These are phyloP conservation scores for Australoheros scitulus DNA, from an alignment of 2,113 vertebrate genomes.

Conservation along the genomic window DNA sequence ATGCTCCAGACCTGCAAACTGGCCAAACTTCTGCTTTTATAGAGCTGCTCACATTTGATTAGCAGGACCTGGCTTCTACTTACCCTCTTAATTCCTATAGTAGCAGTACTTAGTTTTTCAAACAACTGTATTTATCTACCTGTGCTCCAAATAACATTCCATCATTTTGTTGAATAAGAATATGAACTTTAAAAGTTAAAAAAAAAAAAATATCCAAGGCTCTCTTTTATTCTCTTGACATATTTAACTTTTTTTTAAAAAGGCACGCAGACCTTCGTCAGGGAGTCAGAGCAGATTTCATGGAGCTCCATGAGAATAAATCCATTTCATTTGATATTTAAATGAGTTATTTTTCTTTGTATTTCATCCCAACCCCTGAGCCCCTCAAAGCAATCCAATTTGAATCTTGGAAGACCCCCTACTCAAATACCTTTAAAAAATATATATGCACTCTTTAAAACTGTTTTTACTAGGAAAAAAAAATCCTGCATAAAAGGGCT, in stretches of 20 bases:
- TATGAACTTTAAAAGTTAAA: neutral
- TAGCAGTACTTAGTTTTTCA: neutral
- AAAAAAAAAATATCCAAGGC: neutral
- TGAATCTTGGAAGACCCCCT: neutral
- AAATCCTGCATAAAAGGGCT: neutral
- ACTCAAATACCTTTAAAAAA: neutral
- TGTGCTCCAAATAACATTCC: neutral
- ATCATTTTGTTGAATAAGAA: neutral
- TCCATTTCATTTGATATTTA: neutral
- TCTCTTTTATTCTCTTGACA: neutral
- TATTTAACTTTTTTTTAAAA: neutral
- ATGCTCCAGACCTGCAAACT: too few species aligned
- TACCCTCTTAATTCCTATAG: neutral
- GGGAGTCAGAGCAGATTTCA: conserved; percentile 4
- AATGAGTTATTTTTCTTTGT: neutral
- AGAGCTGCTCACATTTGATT: neutral
- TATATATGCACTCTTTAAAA: neutral
- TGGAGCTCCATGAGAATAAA: neutral
- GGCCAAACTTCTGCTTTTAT: neutral
- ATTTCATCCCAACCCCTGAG: neutral
- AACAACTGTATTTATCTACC: neutral
- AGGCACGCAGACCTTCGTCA: neutral
- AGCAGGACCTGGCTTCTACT: neutral
- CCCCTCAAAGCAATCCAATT: neutral
- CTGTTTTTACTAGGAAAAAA: neutral